Percentiles rank a stretch among this genome's conserved stretches.
These are phyloP conservation scores for Diplodus sargus DNA, from an alignment of 2,797 vertebrate genomes.

Conservation along the genomic window DNA sequence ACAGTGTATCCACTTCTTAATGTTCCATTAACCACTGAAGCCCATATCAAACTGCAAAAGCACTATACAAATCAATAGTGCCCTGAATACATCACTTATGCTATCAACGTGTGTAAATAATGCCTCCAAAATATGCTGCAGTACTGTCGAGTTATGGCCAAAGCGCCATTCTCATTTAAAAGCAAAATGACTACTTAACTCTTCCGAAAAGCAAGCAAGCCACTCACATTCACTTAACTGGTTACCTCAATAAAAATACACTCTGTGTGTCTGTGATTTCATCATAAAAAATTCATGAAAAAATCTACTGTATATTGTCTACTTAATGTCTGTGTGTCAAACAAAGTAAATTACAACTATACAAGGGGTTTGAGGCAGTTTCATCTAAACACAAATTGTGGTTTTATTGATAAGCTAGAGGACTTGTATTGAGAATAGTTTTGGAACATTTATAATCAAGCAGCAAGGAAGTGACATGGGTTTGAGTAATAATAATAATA, in stretches of 20 bases:
- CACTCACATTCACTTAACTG: slow-evolving; percentile 32
- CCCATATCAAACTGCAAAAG: slow-evolving; percentile 29
- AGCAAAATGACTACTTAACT: slow-evolving; percentile 44
- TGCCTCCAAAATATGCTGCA: slow-evolving; percentile 12
- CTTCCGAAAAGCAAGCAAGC: slow-evolving; percentile 41
- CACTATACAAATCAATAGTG: slow-evolving; percentile 38
- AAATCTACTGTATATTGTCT: slow-evolving; percentile 8
- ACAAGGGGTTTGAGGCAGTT: slow-evolving; percentile 1
- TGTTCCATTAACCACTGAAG: slow-evolving; percentile 4
- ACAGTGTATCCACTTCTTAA: background rate
- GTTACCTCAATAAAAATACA: slow-evolving; percentile 17
- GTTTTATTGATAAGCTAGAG: background rate
- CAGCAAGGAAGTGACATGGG: background rate
- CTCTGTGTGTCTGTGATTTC: slow-evolving; percentile 22
- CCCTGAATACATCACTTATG: slow-evolving; percentile 45
- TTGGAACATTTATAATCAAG: background rate
- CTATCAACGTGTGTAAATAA: slow-evolving; percentile 37
- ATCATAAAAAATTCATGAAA: slow-evolving; percentile 43
- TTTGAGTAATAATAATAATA: background rate
- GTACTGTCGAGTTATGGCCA: slow-evolving; percentile 22
- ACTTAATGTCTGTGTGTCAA: slow-evolving; percentile 19
- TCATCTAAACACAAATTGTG: background rate
- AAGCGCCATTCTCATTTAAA: slow-evolving; percentile 36
- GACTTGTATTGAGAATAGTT: background rate
- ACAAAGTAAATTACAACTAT: slow-evolving; percentile 18